Base-by-base conservation (phyloP, 1,140 invertebrate species). In the Helicoverpa armigera region DNA sequence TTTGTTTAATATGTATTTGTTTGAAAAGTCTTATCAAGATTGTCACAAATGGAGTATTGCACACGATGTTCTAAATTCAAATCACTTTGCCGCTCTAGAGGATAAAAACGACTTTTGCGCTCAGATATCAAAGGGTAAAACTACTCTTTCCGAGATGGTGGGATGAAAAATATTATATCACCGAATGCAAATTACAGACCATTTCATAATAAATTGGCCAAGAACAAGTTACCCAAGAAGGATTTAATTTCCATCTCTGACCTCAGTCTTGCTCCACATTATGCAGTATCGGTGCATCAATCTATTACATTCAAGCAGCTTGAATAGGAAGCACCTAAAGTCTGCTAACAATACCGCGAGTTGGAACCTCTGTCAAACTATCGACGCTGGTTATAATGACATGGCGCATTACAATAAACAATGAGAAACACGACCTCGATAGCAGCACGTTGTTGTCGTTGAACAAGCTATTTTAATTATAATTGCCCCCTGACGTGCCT, bases 401-500 rank as follows among this genome's bases (percentile, higher is more conserved):
- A 65, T 56, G 18, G 67, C 56, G 29, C 79, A 86, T 82, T 83
- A 86, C 81, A 84, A 82, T 82, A 84, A 86, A 83, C 83, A 86
- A 84, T 86, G 73, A 75, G 76, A 43, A 43, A 79, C 78, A 75
- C 74, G 81, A 82, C 74, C 84, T 77, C 82, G 79, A 77, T 53
- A 16, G n/a, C 23, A 60, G 70, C 73, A 77, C 78, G 78, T 70
- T 50, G 70, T 72, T 74, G 83, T 80, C 85, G 60, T 58, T 74
- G 72, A 80, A 85, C 81, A 82, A 82, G 75, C 74, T 53, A 69
- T 84, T 83, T 81, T 82, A 82, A 83, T 85, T 85, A 82, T 85
- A 82, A 86, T 86, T 83, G 76, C 81, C 53, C 29, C 61, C 80
- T 83, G 82, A 75, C 82, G 81, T 84, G 83, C 84, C 85, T 83